Base-by-base conservation (phyloP, 2,888 invertebrate species). In the Macaria liturata region DNA sequence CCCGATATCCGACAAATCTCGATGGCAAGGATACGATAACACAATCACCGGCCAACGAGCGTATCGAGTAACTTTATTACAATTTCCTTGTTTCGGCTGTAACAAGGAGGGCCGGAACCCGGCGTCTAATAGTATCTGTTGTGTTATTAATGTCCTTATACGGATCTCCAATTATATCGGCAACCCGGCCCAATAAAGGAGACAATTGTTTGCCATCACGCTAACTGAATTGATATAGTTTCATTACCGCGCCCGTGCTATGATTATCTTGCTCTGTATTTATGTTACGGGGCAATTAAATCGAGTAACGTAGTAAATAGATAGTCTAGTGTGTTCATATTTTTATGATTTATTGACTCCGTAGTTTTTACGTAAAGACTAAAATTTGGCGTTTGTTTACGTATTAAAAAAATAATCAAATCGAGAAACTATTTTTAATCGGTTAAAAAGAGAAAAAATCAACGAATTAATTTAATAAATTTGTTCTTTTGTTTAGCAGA, bases 71-170 rank as follows among this genome's bases (percentile, higher is more conserved):
- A 84, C 82, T 80, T 82, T 83, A 82, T 84, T 84, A 85, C 79
- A 77, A 83, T 81, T 81, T 82, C 80, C 83, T 84, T 80, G 83
- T 86, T 84, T 80, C 75, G 72, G 75, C 75, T 76, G 79, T 81
- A 82, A 83, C 79, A 80, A 84, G 75, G 80, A 71, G 77, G 81
- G 80, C 71, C 69, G 73, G 74, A 72, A 71, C 79, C 79, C 68
- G 75, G 72, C 74, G 69, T 76, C 81, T 82, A 84, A 86, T 86
- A 76, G 78, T 80, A 86, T 84, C 85, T 84, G 80, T 86, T 87
- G 82, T 84, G 85, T 86, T 87, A 86, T 88, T 88, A 86, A 88
- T 86, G 83, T 78, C 80, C 77, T 79, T 79, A 83, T 84, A 82
- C 81, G 78, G 80, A 80, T 80, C 81, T 84, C 83, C 83, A 87